Evolutionary conservation across 1,140 invertebrate genomes (phyloP).

Genomic region (Octopus sinensis): DNA sequence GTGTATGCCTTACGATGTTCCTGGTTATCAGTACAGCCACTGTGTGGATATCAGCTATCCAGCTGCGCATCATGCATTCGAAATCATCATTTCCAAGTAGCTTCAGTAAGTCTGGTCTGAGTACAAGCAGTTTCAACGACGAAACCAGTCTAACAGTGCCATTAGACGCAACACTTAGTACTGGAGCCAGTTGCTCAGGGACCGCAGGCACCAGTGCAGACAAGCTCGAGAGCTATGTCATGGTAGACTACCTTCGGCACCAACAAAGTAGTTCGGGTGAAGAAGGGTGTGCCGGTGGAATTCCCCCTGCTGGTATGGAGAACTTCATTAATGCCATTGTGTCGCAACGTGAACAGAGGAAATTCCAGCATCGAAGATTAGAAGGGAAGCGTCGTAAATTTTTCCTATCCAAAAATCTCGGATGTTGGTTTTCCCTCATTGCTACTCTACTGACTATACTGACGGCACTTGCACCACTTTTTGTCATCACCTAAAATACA

Average conservation of each 20-base stretch:
- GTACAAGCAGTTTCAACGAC: neutral
- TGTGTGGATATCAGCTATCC: conserved; percentile 11
- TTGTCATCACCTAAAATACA: conserved; percentile 14
- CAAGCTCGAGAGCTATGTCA: conserved; percentile 3
- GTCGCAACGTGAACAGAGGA: conserved; percentile 12
- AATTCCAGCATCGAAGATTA: neutral
- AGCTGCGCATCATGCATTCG: neutral
- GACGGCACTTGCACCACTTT: conserved; percentile 24
- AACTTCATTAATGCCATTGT: conserved; percentile 9
- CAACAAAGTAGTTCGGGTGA: conserved; percentile 3
- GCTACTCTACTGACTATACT: neutral
- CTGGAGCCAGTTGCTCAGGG: neutral
- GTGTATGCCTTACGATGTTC: neutral
- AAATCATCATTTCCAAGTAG: neutral
- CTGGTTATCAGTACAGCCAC: conserved; percentile 9
- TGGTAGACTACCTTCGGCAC: neutral
- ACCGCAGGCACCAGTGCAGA: neutral
- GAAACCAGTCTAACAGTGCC: neutral
- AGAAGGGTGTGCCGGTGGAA: neutral
- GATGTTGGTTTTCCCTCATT: neutral
- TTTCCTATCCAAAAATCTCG: conserved; percentile 3
- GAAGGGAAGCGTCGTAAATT: conserved; percentile 4
- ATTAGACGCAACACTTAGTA: neutral
- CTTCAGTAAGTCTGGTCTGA: neutral
- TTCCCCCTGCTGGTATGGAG: neutral